Percentiles rank a stretch among this genome's conserved stretches.
These are phyloP conservation scores for Cacatua alba DNA, from an alignment of 2,113 vertebrate species.

Conservation along the genomic window DNA sequence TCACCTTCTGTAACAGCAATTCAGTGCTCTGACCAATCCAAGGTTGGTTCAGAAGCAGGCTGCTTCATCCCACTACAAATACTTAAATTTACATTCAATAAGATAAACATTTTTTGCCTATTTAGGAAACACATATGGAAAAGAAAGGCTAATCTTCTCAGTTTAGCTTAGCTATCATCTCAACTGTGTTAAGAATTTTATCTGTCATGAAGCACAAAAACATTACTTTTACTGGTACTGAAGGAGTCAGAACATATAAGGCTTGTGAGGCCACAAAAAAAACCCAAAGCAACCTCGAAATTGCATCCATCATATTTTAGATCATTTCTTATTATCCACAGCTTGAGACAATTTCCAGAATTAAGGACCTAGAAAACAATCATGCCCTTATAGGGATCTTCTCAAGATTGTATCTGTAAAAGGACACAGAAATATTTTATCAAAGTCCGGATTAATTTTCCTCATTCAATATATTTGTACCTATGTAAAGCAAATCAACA, in stretches of 20 bases:
- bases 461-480: background rate
- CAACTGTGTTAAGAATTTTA: background rate
- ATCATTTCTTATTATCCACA: background rate
- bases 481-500: background rate
- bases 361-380: background rate
- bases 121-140: background rate
- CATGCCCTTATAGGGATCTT: fast-evolving
- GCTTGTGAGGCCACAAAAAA: background rate
- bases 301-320: too few relatives aligned
- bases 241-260: background rate
- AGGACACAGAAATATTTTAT: fast-evolving
- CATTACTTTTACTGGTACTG: background rate
- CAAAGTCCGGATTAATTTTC: background rate
- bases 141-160: background rate
- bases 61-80: background rate
- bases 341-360: background rate
- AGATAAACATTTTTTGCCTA: background rate
- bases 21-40: background rate
- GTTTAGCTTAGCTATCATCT: background rate
- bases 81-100: background rate
- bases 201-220: fast-evolving
- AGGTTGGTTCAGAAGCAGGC: background rate
- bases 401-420: background rate
- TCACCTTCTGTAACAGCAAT: background rate
- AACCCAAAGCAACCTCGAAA: background rate